phyloP scores from a whole-genome alignment of 2,113 vertebrate species.

The Chroicocephalus ridibundus region DNA sequence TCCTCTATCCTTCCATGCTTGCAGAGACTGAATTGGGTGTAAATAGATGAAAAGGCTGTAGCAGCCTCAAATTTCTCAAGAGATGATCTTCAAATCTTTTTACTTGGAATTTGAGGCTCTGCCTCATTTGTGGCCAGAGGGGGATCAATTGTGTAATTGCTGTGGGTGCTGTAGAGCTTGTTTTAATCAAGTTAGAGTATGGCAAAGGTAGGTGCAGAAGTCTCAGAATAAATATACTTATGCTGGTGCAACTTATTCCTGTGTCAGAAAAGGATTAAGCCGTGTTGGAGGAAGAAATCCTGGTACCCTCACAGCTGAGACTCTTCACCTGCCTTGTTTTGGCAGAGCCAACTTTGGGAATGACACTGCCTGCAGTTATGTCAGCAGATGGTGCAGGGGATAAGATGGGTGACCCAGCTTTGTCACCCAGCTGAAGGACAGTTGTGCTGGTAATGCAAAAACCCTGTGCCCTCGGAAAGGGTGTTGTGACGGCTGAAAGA shows the following conservation, averaged over 20 bases:
- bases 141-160: background rate
- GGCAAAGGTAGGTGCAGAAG: background rate
- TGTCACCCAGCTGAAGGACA: background rate
- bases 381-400: background rate
- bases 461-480: background rate
- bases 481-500: background rate
- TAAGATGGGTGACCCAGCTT: background rate
- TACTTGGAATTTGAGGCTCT: background rate
- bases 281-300: background rate
- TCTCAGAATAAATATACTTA: background rate
- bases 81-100: background rate
- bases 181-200: background rate
- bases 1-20: background rate
- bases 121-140: background rate
- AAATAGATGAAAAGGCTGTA: background rate
- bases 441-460: background rate
- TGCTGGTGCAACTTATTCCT: background rate
- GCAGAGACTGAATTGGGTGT: background rate
- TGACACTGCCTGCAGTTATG: accelerated
- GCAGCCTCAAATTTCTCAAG: background rate
- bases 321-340: background rate
- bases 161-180: background rate
- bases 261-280: background rate
- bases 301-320: background rate
- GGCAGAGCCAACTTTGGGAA: background rate